Conservation (phyloP, 2,113 vertebrate genomes). For the Ginglymostoma cirratum region DNA sequence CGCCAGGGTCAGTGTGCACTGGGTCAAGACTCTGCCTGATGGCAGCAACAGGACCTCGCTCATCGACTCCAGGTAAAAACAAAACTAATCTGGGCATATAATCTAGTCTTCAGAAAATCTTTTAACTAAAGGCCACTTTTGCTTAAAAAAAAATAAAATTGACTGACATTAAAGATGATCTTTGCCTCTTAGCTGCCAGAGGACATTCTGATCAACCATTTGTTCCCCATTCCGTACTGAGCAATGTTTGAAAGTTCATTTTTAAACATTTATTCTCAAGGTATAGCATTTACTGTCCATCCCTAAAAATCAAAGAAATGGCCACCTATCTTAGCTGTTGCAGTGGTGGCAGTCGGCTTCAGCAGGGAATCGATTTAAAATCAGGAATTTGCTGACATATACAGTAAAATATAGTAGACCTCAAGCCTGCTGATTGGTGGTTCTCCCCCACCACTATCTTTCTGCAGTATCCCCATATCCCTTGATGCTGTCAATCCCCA, state of each 20-base stretch:
- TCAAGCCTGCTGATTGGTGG: too few species aligned
- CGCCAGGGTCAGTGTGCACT: constrained; percentile 80
- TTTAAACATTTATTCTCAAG: not conserved
- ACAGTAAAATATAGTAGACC: too few species aligned
- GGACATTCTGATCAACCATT: not conserved
- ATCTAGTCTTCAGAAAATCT: not conserved
- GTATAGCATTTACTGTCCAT: not conserved
- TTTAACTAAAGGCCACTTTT: not conserved
- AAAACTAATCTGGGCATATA: not conserved
- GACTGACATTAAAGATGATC: not conserved
- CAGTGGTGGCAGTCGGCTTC: not conserved
- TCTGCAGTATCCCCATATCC: too few species aligned
- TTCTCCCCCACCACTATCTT: too few species aligned
- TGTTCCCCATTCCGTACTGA: not conserved
- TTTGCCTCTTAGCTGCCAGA: not conserved
- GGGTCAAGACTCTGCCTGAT: constrained; percentile 65
- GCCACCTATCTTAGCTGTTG: not conserved
- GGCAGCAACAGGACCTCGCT: constrained; percentile 79
- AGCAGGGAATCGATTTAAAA: too few species aligned
- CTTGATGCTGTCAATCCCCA: too few species aligned
- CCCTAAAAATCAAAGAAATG: not conserved
- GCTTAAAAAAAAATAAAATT: not conserved
- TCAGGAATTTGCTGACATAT: too few species aligned
- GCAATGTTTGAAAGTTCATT: not conserved
- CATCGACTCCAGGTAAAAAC: constrained; percentile 78